Conservation (phyloP, 2,888 invertebrate species). For the Muscina levida region DNA sequence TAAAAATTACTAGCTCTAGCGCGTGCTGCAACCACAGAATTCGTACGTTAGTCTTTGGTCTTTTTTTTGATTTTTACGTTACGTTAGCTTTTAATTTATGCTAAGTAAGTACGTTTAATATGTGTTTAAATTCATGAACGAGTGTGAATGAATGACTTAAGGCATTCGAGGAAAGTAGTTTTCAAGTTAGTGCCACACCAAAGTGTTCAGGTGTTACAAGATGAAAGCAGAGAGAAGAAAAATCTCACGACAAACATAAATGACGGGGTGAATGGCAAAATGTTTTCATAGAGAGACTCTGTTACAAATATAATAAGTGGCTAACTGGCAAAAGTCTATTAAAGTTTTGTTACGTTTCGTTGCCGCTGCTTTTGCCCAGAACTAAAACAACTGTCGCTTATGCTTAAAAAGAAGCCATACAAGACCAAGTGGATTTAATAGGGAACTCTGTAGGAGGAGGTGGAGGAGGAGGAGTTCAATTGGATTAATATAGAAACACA, state of each 20-base stretch:
- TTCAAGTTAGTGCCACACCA: no score
- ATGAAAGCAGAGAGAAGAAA: background rate
- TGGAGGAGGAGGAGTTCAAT: background rate
- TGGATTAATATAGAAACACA: background rate
- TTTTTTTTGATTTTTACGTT: background rate
- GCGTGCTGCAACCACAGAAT: no score
- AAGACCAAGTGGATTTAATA: background rate
- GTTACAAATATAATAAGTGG: no score
- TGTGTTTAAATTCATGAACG: constrained; percentile 7
- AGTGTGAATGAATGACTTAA: background rate
- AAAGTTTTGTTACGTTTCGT: background rate
- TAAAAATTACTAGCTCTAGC: background rate
- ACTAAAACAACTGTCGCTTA: background rate
- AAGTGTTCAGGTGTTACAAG: background rate
- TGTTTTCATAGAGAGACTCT: no score
- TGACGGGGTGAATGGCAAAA: no score
- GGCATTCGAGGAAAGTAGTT: background rate
- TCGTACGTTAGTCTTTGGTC: no score
- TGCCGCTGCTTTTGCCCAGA: no score
- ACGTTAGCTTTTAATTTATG: constrained; percentile 36
- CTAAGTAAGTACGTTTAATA: constrained; percentile 20
- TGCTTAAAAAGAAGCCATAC: constrained; percentile 7
- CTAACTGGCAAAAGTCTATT: no score
- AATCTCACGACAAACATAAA: no score
- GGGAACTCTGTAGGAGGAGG: background rate